Conservation (phyloP, 2,797 vertebrate species). For the Hirundo rustica region DNA sequence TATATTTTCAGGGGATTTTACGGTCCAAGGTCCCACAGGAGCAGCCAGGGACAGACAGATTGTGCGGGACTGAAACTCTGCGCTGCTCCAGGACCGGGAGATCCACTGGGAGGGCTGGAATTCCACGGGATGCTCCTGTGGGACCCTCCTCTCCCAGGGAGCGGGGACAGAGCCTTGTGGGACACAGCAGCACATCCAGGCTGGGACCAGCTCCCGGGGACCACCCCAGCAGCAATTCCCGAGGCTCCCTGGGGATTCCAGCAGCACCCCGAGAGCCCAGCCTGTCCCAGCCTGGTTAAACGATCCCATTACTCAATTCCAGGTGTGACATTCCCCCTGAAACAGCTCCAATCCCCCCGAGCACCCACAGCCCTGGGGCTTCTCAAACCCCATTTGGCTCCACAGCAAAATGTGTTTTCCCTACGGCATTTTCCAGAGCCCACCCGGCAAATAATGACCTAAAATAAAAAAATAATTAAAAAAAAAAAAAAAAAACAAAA, state of each 20-base stretch:
- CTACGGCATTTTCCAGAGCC: accelerated
- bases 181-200: neutral
- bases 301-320: neutral
- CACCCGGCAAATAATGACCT: neutral
- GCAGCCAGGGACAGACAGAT: too few relatives aligned
- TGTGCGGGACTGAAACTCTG: neutral
- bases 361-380: neutral
- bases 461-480: neutral
- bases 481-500: neutral
- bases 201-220: neutral
- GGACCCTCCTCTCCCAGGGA: neutral
- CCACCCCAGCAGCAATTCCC: neutral
- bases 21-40: too few relatives aligned
- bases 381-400: neutral
- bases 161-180: neutral
- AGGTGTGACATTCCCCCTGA: accelerated
- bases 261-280: neutral
- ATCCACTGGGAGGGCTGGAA: neutral
- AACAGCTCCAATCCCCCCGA: accelerated
- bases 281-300: neutral
- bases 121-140: neutral
- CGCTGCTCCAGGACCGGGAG: accelerated
- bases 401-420: neutral
- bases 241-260: neutral
- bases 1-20: too few relatives aligned